Evolutionary conservation across 2,113 vertebrate species (phyloP), one percentile per base, ranked within the genome.

Genomic region (Ictalurus punctatus): DNA sequence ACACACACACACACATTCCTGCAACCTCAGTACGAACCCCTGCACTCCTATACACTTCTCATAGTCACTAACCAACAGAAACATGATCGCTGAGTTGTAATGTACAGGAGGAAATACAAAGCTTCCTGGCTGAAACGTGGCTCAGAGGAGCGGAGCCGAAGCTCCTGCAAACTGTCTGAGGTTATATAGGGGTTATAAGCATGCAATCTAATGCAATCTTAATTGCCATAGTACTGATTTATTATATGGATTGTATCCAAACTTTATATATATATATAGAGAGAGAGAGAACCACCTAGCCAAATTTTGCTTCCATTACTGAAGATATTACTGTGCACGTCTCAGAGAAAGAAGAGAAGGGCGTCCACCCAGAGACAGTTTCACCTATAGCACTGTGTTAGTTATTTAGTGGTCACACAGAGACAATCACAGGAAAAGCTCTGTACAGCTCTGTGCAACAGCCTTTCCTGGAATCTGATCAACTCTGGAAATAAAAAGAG

Each of bases 361-460:
- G n/a, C 17, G 71, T 84, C 87, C 83, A 88, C 88, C 88, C 83
- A n/a, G n/a, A 40, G 73, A 85, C 40, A 48, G 61, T 61, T 89
- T 85, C 58, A 89, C 56, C 40, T 65, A 48, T 48, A 34, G 71
- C 74, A 54, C 73, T 59, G 27, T 89, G 78, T 59, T 59, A 54
- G 71, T 44, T 89, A 69, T 76, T 88, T 71, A 78, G 85, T 90
- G 89, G 80, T 92, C 81, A 94, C 94, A 94, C 93, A 95, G 95
- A 90, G 94, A 93, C 94, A 93, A 95, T 89, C 91, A 81, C 87
- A 91, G 90, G 25, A 89, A 92, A 91, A 88, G 84, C 84, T 92
- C 86, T 79, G 89, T 92, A 90, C 88, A 88, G 86, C 84, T 92
- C 86, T 79, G 89, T 92, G 90, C 88, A 59, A 63, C 85, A 92